Percentiles rank a stretch among this genome's conserved stretches.
These are phyloP conservation scores for Drosophila novamexicana DNA, from an alignment of 1,140 invertebrate genomes.

Conservation along the genomic window DNA sequence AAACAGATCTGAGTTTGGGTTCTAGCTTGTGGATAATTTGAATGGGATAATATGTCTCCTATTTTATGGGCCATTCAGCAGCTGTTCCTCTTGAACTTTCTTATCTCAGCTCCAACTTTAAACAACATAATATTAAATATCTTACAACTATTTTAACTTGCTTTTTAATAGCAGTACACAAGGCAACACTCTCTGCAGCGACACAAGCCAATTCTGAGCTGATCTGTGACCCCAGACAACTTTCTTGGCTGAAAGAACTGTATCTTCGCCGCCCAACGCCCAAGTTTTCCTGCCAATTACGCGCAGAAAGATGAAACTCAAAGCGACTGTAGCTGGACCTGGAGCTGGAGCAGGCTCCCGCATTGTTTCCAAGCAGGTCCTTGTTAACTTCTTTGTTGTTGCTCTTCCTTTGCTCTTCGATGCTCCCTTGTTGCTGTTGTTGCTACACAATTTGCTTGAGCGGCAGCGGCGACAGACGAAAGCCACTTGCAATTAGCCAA, in stretches of 20 bases:
- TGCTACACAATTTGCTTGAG: slow-evolving; percentile 3
- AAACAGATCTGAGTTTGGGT: too few relatives aligned
- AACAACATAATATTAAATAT: not conserved
- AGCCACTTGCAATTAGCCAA: slow-evolving; percentile 74
- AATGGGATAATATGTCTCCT: too few relatives aligned
- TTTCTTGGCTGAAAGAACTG: not conserved
- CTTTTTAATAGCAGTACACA: not conserved
- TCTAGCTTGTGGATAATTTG: too few relatives aligned
- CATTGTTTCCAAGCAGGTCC: slow-evolving; percentile 21
- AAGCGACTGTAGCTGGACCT: not conserved
- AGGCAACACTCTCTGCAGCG: not conserved
- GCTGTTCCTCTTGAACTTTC: not conserved
- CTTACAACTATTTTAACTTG: not conserved
- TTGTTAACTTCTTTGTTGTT: slow-evolving; percentile 5
- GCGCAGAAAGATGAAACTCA: slow-evolving; percentile 54
- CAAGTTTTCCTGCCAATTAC: slow-evolving; percentile 63
- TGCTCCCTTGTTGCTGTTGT: not conserved
- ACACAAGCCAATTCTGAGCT: not conserved
- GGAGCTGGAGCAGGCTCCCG: slow-evolving; percentile 5
- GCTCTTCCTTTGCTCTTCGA: not conserved
- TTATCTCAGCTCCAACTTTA: not conserved
- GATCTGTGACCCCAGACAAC: slow-evolving; percentile 8
- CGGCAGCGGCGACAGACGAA: not conserved
- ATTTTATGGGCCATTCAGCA: too few relatives aligned
- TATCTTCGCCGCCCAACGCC: not conserved